phyloP scores from a whole-genome alignment of 1,140 invertebrate genomes.

The Nasonia vitripennis region DNA sequence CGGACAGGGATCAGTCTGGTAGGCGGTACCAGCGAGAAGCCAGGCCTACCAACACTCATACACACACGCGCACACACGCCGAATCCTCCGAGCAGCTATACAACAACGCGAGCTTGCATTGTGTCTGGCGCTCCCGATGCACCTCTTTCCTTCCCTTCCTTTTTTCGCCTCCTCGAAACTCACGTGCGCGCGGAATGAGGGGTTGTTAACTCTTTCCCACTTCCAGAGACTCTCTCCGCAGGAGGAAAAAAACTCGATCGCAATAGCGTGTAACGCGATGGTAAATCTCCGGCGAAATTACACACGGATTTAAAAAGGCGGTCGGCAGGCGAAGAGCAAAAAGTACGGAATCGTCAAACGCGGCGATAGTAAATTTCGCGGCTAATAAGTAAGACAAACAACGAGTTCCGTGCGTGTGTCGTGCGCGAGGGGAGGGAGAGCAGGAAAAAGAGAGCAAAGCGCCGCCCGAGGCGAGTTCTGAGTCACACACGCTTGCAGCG shows the following conservation, averaged over 20 bases:
- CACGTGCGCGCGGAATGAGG: slow-evolving; percentile 18
- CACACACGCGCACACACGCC: neutral
- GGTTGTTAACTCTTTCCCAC: slow-evolving; percentile 37
- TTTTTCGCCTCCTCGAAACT: neutral
- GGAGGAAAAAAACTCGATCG: neutral
- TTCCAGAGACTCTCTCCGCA: neutral
- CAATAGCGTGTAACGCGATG: slow-evolving; percentile 37
- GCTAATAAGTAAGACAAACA: slow-evolving; percentile 43
- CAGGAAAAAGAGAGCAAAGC: slow-evolving; percentile 5
- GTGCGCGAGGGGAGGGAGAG: neutral
- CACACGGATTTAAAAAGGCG: slow-evolving; percentile 16
- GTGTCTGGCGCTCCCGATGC: neutral
- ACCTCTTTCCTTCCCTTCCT: neutral
- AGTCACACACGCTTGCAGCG: slow-evolving; percentile 48
- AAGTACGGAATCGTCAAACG: slow-evolving; percentile 14
- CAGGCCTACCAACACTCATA: slow-evolving; percentile 59
- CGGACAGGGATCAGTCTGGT: slow-evolving; percentile 58
- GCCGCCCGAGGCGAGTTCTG: slow-evolving; percentile 47
- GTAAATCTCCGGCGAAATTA: slow-evolving; percentile 39
- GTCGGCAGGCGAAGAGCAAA: neutral
- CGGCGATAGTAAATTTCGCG: slow-evolving; percentile 41
- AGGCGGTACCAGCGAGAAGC: slow-evolving; percentile 62
- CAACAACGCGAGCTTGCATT: neutral
- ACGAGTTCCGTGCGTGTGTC: slow-evolving; percentile 19
- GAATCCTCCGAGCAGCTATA: slow-evolving; percentile 17